phyloP scores from a whole-genome alignment of 2,888 invertebrate species.

The Blera fallax region DNA sequence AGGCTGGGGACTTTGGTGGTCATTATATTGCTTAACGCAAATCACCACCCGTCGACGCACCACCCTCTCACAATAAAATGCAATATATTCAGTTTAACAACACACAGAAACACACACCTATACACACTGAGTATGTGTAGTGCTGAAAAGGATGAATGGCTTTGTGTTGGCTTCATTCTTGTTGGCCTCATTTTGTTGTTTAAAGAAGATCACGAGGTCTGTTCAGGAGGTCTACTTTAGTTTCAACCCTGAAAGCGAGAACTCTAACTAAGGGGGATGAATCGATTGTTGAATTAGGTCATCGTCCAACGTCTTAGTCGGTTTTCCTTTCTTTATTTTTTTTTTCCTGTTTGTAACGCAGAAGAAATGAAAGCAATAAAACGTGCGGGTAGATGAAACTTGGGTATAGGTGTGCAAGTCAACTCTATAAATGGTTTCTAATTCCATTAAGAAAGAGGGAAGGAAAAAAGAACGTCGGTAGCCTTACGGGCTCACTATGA shows the following conservation, averaged over 20 bases:
- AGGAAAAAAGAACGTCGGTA: background rate
- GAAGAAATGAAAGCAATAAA: constrained; percentile 25
- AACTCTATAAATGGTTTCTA: constrained; percentile 59
- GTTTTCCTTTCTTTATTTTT: background rate
- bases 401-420: constrained; percentile 30
- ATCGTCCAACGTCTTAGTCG: constrained; percentile 37
- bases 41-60: constrained; percentile 34
- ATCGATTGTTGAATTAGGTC: constrained; percentile 55
- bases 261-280: constrained; percentile 24
- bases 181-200: constrained; percentile 31
- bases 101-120: too few species aligned
- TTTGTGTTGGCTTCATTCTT: background rate
- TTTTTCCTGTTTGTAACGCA: background rate
- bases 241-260: constrained; percentile 2
- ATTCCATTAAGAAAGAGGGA: constrained; percentile 62
- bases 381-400: constrained; percentile 20
- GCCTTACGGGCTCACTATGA: constrained; percentile 29
- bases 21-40: constrained; percentile 48
- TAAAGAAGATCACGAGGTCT: background rate
- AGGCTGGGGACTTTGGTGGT: constrained; percentile 19
- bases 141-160: constrained; percentile 26
- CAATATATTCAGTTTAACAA: constrained; percentile 51
- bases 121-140: background rate
- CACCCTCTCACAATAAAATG: constrained; percentile 43
- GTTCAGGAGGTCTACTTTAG: too few species aligned